Evolutionary conservation across 2,888 invertebrate genomes (phyloP).

Genomic region (Steromphala cineraria): DNA sequence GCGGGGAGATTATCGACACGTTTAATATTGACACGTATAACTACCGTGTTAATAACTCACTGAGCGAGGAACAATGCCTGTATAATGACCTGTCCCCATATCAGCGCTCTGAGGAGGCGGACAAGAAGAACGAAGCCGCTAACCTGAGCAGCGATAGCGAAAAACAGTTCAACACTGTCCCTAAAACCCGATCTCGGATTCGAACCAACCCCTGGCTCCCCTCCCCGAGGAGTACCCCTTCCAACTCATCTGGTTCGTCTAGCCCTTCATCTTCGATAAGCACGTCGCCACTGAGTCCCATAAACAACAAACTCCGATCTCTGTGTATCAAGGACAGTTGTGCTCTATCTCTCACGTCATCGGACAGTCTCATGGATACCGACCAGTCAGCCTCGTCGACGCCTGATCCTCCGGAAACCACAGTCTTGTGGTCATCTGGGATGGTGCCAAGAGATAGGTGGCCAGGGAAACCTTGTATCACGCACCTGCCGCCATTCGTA

Average conservation of each 20-base stretch:
- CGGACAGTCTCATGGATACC: slow-evolving; percentile 14
- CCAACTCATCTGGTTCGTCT: slow-evolving; percentile 13
- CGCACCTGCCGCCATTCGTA: neutral
- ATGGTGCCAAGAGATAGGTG: neutral
- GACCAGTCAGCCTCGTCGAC: neutral
- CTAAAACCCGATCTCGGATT: slow-evolving; percentile 58
- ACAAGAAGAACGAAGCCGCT: neutral
- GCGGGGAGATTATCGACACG: slow-evolving; percentile 24
- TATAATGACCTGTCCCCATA: slow-evolving; percentile 9
- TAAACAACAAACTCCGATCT: neutral
- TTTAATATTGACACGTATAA: slow-evolving; percentile 16
- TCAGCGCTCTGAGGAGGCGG: neutral
- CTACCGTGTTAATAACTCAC: slow-evolving; percentile 17
- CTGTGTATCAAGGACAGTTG: neutral
- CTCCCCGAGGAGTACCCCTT: slow-evolving; percentile 57
- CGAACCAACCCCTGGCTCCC: slow-evolving; percentile 70
- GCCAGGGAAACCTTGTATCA: neutral
- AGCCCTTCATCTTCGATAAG: neutral
- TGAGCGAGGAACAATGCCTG: neutral
- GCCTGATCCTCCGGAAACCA: neutral
- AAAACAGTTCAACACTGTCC: slow-evolving; percentile 39
- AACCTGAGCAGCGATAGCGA: neutral
- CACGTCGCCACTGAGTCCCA: neutral
- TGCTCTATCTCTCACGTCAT: neutral
- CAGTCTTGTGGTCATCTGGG: neutral